Conservation (phyloP, 23 tunicate species). For the Trididemnum clinides region DNA sequence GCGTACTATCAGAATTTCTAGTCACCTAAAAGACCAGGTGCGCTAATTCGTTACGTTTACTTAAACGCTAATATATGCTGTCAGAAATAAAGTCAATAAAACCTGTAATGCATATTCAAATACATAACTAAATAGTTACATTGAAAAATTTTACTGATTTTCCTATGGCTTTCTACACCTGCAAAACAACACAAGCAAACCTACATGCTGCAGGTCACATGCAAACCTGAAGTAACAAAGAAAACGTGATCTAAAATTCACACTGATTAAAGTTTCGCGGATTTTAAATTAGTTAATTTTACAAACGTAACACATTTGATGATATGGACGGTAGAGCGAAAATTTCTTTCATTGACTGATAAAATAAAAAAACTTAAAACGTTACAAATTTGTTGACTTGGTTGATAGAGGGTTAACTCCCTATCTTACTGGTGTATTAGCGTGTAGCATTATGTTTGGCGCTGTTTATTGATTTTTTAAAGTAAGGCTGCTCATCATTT, state of each 20-base stretch:
- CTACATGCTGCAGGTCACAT: not conserved
- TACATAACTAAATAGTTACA: not conserved
- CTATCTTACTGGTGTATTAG: too few relatives aligned
- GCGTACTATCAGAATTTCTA: too few relatives aligned
- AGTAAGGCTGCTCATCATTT: too few relatives aligned
- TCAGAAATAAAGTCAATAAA: not conserved
- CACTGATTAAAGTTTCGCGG: not conserved
- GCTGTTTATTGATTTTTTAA: too few relatives aligned
- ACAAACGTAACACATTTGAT: not conserved
- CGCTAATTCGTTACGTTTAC: constrained; percentile 3
- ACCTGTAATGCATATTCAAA: not conserved
- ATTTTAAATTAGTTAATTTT: not conserved
- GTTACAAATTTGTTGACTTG: too few relatives aligned
- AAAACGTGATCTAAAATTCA: not conserved
- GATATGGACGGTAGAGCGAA: not conserved
- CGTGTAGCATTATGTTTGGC: too few relatives aligned
- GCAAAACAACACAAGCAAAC: not conserved
- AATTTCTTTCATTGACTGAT: too few relatives aligned
- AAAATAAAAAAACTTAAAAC: too few relatives aligned
- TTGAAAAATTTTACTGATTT: not conserved
- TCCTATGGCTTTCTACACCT: not conserved
- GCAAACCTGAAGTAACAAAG: not conserved
- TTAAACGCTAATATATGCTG: not conserved
- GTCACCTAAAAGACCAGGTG: too few relatives aligned
- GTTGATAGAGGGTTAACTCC: too few relatives aligned